Conservation (phyloP, 2,797 vertebrate genomes). For the Spea hammondii region DNA sequence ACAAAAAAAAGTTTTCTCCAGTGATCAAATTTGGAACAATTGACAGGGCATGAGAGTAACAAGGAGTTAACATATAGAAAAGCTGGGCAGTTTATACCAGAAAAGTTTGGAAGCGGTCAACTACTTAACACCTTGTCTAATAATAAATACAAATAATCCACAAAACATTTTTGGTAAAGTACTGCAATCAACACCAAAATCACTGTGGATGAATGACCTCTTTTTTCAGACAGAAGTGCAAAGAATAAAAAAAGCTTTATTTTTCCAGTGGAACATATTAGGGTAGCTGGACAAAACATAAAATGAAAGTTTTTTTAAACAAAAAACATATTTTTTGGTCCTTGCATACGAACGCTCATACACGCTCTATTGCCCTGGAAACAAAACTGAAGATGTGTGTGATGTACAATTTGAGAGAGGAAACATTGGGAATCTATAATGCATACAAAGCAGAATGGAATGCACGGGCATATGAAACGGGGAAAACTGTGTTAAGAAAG, state of each 20-base stretch:
- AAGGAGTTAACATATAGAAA: constrained; percentile 8
- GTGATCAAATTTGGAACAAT: constrained; percentile 6
- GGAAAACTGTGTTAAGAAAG: too few species aligned
- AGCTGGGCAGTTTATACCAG: background rate
- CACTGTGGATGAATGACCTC: background rate
- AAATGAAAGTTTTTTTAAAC: background rate
- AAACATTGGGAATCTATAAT: too few species aligned
- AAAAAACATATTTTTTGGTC: constrained; percentile 32
- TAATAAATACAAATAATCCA: constrained; percentile 25
- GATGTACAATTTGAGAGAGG: too few species aligned
- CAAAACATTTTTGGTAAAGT: constrained; percentile 28
- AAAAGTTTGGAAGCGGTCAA: background rate
- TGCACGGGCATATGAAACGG: too few species aligned
- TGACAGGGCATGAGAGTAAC: background rate
- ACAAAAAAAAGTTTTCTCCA: constrained; percentile 36
- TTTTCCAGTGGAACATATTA: too few species aligned
- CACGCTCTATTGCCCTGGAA: too few species aligned
- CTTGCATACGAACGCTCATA: background rate
- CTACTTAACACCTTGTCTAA: constrained; percentile 1
- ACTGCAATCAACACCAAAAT: constrained; percentile 29
- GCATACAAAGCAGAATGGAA: too few species aligned
- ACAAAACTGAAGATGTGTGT: too few species aligned
- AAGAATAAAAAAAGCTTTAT: background rate
- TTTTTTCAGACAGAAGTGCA: constrained; percentile 7
- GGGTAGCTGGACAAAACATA: background rate